phyloP scores from a whole-genome alignment of 1,140 invertebrate species.

The Delia radicum region DNA sequence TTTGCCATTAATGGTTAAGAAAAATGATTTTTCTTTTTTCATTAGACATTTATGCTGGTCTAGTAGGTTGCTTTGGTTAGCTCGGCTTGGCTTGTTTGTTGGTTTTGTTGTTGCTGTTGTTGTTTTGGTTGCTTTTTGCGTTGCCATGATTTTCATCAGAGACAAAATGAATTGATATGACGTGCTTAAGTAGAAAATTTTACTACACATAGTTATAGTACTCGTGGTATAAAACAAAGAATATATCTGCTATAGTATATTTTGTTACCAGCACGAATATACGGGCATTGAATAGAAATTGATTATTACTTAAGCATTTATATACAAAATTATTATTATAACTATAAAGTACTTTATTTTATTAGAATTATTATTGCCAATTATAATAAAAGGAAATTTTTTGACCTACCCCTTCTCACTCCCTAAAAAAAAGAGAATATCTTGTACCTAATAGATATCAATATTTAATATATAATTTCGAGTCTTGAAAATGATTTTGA shows the following conservation, averaged over 20 bases:
- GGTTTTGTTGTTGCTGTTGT: background rate
- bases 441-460: too few relatives aligned
- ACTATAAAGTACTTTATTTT: background rate
- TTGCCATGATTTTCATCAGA: conserved; percentile 10
- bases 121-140: background rate
- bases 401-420: too few relatives aligned
- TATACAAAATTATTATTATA: background rate
- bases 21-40: conserved; percentile 3
- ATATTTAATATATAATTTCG: too few relatives aligned
- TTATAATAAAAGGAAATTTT: conserved; percentile 15
- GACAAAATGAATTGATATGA: conserved; percentile 19
- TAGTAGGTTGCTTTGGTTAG: background rate
- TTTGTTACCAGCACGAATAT: background rate
- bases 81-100: background rate
- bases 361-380: conserved; percentile 8
- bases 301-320: conserved; percentile 17
- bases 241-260: too few relatives aligned
- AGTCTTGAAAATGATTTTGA: too few relatives aligned
- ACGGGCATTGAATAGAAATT: conserved; percentile 12
- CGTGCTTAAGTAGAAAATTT: conserved; percentile 3
- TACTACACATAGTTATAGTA: background rate
- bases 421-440: too few relatives aligned
- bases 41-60: conserved; percentile 7
- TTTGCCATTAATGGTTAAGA: background rate
- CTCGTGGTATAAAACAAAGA: too few relatives aligned